Percentiles rank a stretch among this genome's conserved stretches.
Conservation (phyloP, 2,888 invertebrate genomes). For the Nasonia oneida region DNA sequence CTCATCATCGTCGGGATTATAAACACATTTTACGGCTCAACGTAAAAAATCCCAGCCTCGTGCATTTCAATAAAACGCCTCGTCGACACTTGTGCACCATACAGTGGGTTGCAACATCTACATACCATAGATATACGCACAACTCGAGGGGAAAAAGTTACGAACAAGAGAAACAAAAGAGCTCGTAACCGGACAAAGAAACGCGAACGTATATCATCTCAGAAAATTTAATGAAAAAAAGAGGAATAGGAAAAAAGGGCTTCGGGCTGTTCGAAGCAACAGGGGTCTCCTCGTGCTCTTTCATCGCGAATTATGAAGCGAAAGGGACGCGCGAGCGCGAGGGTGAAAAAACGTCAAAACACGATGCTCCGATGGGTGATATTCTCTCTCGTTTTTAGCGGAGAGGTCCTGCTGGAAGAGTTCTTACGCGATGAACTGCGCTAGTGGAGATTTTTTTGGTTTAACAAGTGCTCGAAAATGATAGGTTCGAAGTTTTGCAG, state of each 20-base stretch:
- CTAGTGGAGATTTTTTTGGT: background rate
- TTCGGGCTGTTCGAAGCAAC: conserved; percentile 32
- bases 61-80: too few relatives aligned
- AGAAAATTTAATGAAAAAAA: conserved; percentile 27
- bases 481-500: background rate
- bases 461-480: background rate
- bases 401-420: background rate
- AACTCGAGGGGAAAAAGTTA: background rate
- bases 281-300: conserved; percentile 11
- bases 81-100: too few relatives aligned
- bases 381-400: background rate
- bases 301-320: conserved; percentile 28
- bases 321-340: background rate
- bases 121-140: too few relatives aligned
- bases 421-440: background rate
- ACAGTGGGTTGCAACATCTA: too few relatives aligned
- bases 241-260: background rate
- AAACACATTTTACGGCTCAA: too few relatives aligned
- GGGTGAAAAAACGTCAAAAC: background rate
- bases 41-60: too few relatives aligned
- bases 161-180: conserved; percentile 1
- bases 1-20: too few relatives aligned
- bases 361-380: background rate
- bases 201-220: conserved; percentile 13
- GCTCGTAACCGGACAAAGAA: background rate